Evolutionary conservation across 2,888 invertebrate genomes (phyloP).

Genomic region (Subacronicta megacephala): DNA sequence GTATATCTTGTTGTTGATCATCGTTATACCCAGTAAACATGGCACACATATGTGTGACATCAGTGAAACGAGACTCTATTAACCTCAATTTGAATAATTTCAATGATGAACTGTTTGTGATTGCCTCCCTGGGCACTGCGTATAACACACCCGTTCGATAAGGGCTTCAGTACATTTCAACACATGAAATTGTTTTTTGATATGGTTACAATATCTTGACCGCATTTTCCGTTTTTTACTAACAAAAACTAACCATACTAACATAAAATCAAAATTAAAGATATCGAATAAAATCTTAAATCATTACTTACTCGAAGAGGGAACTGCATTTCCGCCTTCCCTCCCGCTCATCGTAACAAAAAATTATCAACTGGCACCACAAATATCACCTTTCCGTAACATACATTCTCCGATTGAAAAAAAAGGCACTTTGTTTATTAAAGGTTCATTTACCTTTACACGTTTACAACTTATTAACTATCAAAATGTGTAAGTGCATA

Average conservation of each 20-base stretch:
- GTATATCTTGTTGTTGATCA: constrained; percentile 80
- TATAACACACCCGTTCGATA: constrained; percentile 82
- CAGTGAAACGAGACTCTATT: constrained; percentile 84
- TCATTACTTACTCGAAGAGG: constrained; percentile 86
- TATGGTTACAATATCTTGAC: constrained; percentile 56
- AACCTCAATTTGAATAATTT: constrained; percentile 87
- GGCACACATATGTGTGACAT: constrained; percentile 87
- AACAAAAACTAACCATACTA: constrained; percentile 33
- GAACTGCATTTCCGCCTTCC: constrained; percentile 89
- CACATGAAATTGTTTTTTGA: constrained; percentile 67
- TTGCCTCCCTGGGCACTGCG: constrained; percentile 78
- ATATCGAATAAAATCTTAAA: constrained; percentile 57
- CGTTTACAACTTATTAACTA: constrained; percentile 76
- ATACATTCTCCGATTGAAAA: constrained; percentile 79
- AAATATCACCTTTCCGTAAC: constrained; percentile 83
- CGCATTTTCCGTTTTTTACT: constrained; percentile 1
- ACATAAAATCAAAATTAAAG: constrained; percentile 26
- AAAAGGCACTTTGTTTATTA: constrained; percentile 75
- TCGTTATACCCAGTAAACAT: constrained; percentile 80
- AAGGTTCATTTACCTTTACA: constrained; percentile 72
- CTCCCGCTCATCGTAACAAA: constrained; percentile 87
- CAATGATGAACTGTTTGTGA: constrained; percentile 83
- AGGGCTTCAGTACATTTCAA: constrained; percentile 74
- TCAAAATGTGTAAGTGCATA: constrained; percentile 79
- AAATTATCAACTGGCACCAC: constrained; percentile 81